phyloP scores from a whole-genome alignment of 2,888 invertebrate species.

The Drosophila prolongata region DNA sequence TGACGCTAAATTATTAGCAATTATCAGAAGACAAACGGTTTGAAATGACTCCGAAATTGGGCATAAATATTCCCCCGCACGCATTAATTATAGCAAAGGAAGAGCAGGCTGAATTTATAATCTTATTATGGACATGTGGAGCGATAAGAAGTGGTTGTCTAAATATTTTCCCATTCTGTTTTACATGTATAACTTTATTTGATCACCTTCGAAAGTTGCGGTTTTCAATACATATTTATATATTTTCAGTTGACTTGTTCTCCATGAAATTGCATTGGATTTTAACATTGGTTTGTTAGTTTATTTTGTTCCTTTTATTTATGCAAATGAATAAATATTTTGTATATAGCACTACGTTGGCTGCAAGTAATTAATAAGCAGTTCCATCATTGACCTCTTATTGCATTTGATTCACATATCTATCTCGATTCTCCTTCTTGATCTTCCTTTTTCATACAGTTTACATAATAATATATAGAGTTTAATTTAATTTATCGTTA shows the following conservation, averaged over 20 bases:
- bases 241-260: conserved; percentile 35
- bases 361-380: conserved; percentile 68
- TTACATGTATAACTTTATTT: conserved; percentile 67
- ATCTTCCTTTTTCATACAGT: conserved; percentile 25
- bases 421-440: conserved; percentile 1
- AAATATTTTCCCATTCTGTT: conserved; percentile 2
- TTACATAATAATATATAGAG: conserved; percentile 45
- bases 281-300: conserved; percentile 41
- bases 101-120: conserved; percentile 54
- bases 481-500: conserved; percentile 47
- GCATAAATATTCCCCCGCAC: conserved; percentile 60
- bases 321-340: conserved; percentile 67
- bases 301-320: conserved; percentile 56
- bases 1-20: conserved; percentile 80
- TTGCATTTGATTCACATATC: conserved; percentile 58
- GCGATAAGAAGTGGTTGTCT: conserved; percentile 10
- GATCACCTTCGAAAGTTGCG: conserved; percentile 38
- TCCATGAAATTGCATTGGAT: conserved; percentile 38
- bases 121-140: conserved; percentile 33
- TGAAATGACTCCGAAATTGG: conserved; percentile 72
- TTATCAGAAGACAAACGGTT: conserved; percentile 74
- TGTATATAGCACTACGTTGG: conserved; percentile 72
- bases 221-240: conserved; percentile 34
- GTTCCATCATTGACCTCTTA: conserved; percentile 59
- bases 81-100: conserved; percentile 39